Evolutionary conservation across 2,797 vertebrate genomes (phyloP), one percentile per base, ranked within the genome.

Genomic region (Nyctalus aviator): DNA sequence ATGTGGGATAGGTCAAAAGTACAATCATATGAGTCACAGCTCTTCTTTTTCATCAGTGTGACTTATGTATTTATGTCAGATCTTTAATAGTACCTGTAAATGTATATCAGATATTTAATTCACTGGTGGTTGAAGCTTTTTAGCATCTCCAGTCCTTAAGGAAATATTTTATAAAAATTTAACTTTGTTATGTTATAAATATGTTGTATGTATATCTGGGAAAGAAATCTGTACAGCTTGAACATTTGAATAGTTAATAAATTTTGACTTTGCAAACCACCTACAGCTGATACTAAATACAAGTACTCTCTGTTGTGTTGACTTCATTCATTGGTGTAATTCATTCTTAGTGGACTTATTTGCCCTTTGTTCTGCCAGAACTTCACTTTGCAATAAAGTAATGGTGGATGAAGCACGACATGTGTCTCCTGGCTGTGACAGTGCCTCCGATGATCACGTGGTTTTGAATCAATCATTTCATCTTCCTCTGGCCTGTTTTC

Each of bases 231-330:
- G 92, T 96, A 87, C 84, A 76, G 73, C 91, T 88, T 84, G 73
- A 87, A 92, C 66, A 95, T 97, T 95, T 97, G 77, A 95, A 94
- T 96, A 96, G 50, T 12, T 93, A 97, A 96, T 96, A 96, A 97
- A 97, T 86, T 90, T 88, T 66, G 3, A 71, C 79, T 59, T 41
- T 35, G 93, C 96, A 71, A 84, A 96, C 77, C 46, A 97, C 73
- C 77, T 93, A 83, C 90, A 92, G 94, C 92, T 37, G 90, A 27
- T 94, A 88, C 81, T 94, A 94, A 72, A 81, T 86, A 84, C 79
- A 73, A 84, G 91, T 96, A 84, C 76, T 92, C 0, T 91, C 72
- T 93, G 6, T 84, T 69, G 87, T 50, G 4, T 93, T 68, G 66
- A 84, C 55, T 78, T 57, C 69, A 85, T 86, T 73, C 21, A 79